These are phyloP conservation scores for Ophioninae sp. DNA, from an alignment of 2,888 invertebrate species.

Conservation along the genomic window DNA sequence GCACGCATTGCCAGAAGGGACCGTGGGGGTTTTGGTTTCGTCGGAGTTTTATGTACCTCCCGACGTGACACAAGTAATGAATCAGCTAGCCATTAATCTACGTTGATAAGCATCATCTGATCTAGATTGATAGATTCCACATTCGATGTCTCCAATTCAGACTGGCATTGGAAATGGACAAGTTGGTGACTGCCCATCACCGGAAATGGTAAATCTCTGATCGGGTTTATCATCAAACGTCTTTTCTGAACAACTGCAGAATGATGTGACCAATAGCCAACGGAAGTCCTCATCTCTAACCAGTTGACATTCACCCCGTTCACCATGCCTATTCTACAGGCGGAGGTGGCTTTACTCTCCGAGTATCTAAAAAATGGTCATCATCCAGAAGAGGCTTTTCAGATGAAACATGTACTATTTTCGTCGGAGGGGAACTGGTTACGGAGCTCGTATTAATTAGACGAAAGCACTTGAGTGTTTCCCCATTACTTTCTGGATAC, in stretches of 20 bases:
- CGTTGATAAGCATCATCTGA: too few relatives aligned
- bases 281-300: not conserved
- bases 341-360: not conserved
- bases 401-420: slow-evolving; percentile 24
- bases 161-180: too few relatives aligned
- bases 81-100: too few relatives aligned
- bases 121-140: too few relatives aligned
- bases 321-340: not conserved
- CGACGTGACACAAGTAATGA: too few relatives aligned
- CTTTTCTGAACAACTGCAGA: not conserved
- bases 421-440: slow-evolving; percentile 13
- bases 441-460: slow-evolving; percentile 65
- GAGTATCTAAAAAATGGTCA: slow-evolving; percentile 8
- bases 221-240: not conserved
- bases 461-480: slow-evolving; percentile 56
- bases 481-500: slow-evolving; percentile 14
- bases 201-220: not conserved
- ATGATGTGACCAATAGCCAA: not conserved
- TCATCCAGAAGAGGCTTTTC: slow-evolving; percentile 7
- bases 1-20: too few relatives aligned
- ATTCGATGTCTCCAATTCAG: too few relatives aligned
- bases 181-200: too few relatives aligned
- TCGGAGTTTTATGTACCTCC: too few relatives aligned
- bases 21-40: too few relatives aligned
- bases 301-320: not conserved